Evolutionary conservation across 2,797 vertebrate genomes (phyloP).

Genomic region (Acrossocheilus wenchowensis): DNA sequence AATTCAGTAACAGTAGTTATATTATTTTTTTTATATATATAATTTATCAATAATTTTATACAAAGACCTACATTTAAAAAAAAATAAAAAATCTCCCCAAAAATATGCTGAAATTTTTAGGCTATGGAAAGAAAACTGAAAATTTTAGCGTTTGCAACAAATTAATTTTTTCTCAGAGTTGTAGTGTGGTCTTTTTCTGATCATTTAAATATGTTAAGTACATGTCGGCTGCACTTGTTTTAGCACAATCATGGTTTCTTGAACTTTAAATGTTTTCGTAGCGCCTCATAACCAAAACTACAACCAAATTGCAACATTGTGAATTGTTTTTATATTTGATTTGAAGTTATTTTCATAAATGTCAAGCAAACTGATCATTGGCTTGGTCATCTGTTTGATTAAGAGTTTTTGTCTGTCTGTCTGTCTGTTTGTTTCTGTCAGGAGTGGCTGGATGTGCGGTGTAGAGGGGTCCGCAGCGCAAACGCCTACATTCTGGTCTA

Average conservation of each 20-base stretch:
- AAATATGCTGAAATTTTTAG: no score
- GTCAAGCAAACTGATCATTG: no score
- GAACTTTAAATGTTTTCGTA: neutral
- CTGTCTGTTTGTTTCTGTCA: constrained; percentile 62
- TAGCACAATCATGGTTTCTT: neutral
- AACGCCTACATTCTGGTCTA: constrained; percentile 92
- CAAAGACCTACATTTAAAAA: no score
- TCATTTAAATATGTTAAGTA: neutral
- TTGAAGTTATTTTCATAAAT: neutral
- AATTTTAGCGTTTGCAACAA: neutral
- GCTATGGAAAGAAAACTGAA: no score
- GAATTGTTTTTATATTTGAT: neutral
- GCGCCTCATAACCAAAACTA: neutral
- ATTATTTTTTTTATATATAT: neutral
- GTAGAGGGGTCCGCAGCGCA: constrained; percentile 87
- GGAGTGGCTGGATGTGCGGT: constrained; percentile 90
- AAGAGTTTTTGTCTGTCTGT: constrained; percentile 27
- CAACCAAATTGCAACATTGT: neutral
- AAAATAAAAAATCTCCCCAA: no score
- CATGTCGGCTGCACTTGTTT: neutral
- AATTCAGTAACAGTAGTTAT: neutral
- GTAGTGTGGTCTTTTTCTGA: neutral
- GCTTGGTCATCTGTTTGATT: neutral
- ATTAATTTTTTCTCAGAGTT: neutral
- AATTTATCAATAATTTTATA: neutral